phyloP scores from a whole-genome alignment of 1,140 invertebrate genomes.

The Trichoplusia ni region DNA sequence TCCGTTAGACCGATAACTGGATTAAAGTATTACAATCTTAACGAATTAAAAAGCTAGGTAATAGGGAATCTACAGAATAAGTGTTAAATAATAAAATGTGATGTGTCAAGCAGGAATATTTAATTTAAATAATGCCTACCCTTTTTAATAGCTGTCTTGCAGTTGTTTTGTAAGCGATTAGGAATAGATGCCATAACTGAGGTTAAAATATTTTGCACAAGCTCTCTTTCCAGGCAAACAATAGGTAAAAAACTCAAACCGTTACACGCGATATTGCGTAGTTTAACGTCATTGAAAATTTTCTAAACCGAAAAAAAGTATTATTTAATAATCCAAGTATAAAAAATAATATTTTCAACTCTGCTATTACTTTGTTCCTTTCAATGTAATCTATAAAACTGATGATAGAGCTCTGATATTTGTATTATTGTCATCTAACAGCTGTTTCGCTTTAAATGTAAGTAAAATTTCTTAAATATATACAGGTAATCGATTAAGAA shows the following conservation, averaged over 20 bases:
- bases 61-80: slow-evolving; percentile 33
- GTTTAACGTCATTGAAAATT: no score
- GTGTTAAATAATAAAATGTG: slow-evolving; percentile 8
- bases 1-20: background rate
- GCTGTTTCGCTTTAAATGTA: slow-evolving; percentile 42
- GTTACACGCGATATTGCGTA: no score
- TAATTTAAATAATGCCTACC: background rate
- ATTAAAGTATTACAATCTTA: slow-evolving; percentile 9
- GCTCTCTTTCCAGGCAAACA: no score
- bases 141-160: slow-evolving; percentile 11
- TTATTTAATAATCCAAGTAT: no score
- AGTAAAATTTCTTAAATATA: slow-evolving; percentile 6
- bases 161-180: slow-evolving; percentile 7
- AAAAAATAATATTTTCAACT: no score
- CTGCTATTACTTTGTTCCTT: background rate
- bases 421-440: slow-evolving; percentile 65
- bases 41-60: slow-evolving; percentile 31
- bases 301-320: no score
- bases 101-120: background rate
- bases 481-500: slow-evolving; percentile 40
- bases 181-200: no score
- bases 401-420: background rate
- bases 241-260: no score
- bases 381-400: no score
- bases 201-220: no score